phyloP scores from a whole-genome alignment of 2,888 invertebrate species.

The Drosophila demipolita region DNA sequence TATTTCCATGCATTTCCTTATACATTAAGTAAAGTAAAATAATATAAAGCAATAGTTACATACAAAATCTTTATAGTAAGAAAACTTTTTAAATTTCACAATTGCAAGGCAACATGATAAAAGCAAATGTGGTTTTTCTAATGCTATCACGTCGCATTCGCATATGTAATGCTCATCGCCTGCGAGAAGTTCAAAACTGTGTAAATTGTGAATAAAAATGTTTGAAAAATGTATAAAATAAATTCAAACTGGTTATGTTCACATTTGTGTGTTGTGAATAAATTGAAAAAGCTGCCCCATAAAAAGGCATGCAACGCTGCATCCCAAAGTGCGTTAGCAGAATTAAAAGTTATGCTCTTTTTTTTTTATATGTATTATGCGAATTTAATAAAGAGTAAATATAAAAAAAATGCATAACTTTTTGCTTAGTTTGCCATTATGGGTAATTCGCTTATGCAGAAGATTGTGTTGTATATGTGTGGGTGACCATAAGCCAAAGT shows the following conservation, averaged over 20 bases:
- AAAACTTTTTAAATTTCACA: constrained; percentile 4
- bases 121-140: not conserved
- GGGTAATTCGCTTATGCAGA: constrained; percentile 68
- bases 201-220: constrained; percentile 15
- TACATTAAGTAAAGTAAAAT: not conserved
- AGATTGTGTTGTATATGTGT: constrained; percentile 17
- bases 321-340: constrained; percentile 47
- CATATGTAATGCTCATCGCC: constrained; percentile 24
- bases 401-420: constrained; percentile 26
- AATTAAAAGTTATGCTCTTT: constrained; percentile 27
- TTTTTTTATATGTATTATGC: constrained; percentile 21
- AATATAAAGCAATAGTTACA: not conserved
- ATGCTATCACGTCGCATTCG: constrained; percentile 26
- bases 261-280: constrained; percentile 13
- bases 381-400: constrained; percentile 34
- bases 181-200: constrained; percentile 13
- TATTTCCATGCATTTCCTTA: not conserved
- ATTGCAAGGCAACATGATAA: not conserved
- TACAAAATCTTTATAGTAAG: not conserved
- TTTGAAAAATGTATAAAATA: constrained; percentile 13
- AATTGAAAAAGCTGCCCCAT: constrained; percentile 33
- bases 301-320: constrained; percentile 57
- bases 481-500: constrained; percentile 32
- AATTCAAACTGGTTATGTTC: constrained; percentile 22
- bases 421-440: constrained; percentile 57